phyloP scores from a whole-genome alignment of 2,797 vertebrate species.

The Heliangelus exortis region DNA sequence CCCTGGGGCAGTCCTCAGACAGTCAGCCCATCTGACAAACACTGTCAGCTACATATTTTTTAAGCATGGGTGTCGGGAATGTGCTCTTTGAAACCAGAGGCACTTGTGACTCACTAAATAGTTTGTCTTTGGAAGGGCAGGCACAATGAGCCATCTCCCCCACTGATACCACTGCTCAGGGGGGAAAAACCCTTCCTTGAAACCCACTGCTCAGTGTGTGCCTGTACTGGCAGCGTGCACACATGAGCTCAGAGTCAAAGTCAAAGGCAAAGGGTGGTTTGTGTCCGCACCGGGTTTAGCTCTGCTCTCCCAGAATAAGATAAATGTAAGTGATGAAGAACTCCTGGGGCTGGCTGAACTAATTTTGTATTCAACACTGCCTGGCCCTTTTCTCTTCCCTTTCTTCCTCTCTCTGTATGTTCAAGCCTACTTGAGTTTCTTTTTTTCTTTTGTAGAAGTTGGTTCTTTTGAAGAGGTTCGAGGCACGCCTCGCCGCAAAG shows the following conservation, averaged over 20 bases:
- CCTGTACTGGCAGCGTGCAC: background rate
- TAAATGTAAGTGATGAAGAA: slow-evolving; percentile 80
- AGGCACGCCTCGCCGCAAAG: slow-evolving; percentile 90
- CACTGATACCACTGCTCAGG: background rate
- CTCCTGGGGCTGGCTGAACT: slow-evolving; percentile 84
- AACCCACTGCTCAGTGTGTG: background rate
- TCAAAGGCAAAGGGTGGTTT: slow-evolving; percentile 78
- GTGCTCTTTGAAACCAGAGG: background rate
- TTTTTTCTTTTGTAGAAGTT: slow-evolving; percentile 90
- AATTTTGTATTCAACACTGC: slow-evolving; percentile 87
- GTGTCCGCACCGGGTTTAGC: slow-evolving; percentile 68
- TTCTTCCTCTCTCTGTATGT: slow-evolving; percentile 82
- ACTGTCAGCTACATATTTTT: background rate
- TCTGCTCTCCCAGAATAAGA: slow-evolving; percentile 77
- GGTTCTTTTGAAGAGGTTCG: slow-evolving; percentile 91
- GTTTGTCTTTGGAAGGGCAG: background rate
- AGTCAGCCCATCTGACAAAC: background rate
- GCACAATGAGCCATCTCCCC: background rate
- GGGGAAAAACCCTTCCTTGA: background rate
- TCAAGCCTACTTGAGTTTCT: slow-evolving; percentile 92
- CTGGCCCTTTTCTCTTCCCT: slow-evolving; percentile 78
- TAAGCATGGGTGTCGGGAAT: accelerated
- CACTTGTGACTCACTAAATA: background rate
- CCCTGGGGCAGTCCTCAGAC: accelerated
- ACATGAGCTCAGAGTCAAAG: slow-evolving; percentile 67